Conservation (phyloP, 2,797 vertebrate species). For the Sebastiscus tertius region DNA sequence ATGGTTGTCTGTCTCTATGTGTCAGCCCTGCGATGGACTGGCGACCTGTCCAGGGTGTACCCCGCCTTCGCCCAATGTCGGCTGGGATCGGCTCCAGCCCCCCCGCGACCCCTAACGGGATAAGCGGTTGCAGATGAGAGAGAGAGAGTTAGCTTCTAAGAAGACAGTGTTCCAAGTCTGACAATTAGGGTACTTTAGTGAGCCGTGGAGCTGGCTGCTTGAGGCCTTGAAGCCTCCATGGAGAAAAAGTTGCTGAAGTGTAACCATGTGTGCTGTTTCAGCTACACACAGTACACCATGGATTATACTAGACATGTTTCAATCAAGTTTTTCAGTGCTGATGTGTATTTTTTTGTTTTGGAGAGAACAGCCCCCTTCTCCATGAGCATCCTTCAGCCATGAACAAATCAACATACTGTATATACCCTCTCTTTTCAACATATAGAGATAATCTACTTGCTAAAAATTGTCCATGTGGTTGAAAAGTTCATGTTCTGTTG, state of each 20-base stretch:
- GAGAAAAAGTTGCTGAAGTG: not conserved
- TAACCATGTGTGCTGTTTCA: not conserved
- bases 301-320: not conserved
- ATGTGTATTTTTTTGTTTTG: not conserved
- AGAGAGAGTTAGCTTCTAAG: not conserved
- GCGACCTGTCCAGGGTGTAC: too few relatives aligned
- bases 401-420: not conserved
- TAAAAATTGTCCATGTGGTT: too few relatives aligned
- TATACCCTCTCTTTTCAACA: not conserved
- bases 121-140: too few relatives aligned
- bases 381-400: not conserved
- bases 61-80: too few relatives aligned
- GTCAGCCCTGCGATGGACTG: too few relatives aligned
- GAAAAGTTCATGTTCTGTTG: not conserved
- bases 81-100: too few relatives aligned
- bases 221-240: not conserved
- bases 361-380: not conserved
- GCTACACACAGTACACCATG: not conserved
- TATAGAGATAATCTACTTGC: not conserved
- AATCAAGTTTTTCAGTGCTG: not conserved
- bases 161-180: not conserved
- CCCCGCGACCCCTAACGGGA: too few relatives aligned
- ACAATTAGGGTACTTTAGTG: constrained; percentile 28
- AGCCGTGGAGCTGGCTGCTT: not conserved
- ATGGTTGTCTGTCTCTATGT: too few relatives aligned